These are phyloP conservation scores for Paraescarpia echinospica DNA, from an alignment of 1,140 invertebrate species.

Conservation along the genomic window DNA sequence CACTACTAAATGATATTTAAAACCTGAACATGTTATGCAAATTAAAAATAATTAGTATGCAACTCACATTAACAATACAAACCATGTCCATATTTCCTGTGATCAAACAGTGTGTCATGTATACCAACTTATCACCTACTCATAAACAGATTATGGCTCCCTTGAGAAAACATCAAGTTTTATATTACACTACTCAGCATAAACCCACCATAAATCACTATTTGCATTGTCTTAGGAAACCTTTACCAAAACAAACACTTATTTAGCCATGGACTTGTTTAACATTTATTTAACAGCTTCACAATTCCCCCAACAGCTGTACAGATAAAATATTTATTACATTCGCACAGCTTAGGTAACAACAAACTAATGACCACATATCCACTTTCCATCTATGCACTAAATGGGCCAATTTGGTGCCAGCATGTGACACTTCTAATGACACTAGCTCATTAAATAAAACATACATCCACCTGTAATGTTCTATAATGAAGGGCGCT, in stretches of 20 bases:
- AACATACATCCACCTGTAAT: background rate
- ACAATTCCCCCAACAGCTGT: too few species aligned
- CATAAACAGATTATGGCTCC: background rate
- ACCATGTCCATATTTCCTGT: background rate
- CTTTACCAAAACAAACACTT: background rate
- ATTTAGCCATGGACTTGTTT: background rate
- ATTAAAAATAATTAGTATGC: too few species aligned
- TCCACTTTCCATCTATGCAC: too few species aligned
- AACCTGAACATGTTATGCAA: too few species aligned
- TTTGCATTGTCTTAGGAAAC: background rate
- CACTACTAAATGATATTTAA: background rate
- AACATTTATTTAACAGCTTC: background rate
- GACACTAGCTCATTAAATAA: background rate
- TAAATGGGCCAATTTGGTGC: too few species aligned
- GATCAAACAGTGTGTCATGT: constrained; percentile 22
- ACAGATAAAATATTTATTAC: too few species aligned
- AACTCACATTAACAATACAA: too few species aligned
- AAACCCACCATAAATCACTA: background rate
- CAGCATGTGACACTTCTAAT: too few species aligned
- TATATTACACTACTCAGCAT: background rate
- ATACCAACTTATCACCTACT: background rate
- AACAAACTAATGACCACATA: too few species aligned
- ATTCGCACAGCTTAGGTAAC: too few species aligned
- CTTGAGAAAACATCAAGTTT: constrained; percentile 7
- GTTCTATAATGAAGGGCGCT: background rate